These are phyloP conservation scores for Tridacna gigas DNA, from an alignment of 2,888 invertebrate genomes.

Conservation along the genomic window DNA sequence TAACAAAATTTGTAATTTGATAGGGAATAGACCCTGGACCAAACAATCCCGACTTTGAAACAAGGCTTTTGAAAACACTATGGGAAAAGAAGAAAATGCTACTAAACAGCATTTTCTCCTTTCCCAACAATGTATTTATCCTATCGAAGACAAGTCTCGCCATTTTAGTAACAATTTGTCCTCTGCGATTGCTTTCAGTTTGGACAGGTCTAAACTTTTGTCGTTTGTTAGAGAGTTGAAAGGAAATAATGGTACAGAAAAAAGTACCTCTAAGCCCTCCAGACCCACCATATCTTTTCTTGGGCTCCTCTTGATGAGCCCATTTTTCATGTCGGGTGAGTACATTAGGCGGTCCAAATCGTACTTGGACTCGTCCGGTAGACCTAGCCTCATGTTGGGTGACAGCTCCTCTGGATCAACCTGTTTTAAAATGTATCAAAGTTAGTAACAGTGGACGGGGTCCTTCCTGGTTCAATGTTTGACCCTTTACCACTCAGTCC, in stretches of 20 bases:
- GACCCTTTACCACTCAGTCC: no score
- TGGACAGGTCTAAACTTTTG: no score
- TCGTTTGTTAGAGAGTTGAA: no score
- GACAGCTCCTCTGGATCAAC: conserved; percentile 66
- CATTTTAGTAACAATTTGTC: no score
- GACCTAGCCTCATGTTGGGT: conserved; percentile 67
- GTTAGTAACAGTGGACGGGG: no score
- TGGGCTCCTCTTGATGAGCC: conserved; percentile 33
- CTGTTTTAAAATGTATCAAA: conserved; percentile 16
- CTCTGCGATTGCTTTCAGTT: no score
- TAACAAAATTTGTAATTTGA: no score
- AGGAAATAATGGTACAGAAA: neutral
- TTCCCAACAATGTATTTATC: no score
- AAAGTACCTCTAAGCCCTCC: conserved; percentile 41
- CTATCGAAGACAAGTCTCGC: no score
- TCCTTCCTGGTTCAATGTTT: no score
- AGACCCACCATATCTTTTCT: conserved; percentile 51
- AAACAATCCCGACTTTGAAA: neutral
- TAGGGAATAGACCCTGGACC: no score
- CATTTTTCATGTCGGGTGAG: conserved; percentile 60
- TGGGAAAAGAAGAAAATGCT: neutral
- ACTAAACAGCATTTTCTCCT: neutral
- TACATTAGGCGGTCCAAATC: conserved; percentile 69
- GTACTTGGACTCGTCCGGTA: conserved; percentile 69
- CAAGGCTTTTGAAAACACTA: neutral